Evolutionary conservation across 2,888 invertebrate genomes (phyloP).

Genomic region (Coelinius sp.): DNA sequence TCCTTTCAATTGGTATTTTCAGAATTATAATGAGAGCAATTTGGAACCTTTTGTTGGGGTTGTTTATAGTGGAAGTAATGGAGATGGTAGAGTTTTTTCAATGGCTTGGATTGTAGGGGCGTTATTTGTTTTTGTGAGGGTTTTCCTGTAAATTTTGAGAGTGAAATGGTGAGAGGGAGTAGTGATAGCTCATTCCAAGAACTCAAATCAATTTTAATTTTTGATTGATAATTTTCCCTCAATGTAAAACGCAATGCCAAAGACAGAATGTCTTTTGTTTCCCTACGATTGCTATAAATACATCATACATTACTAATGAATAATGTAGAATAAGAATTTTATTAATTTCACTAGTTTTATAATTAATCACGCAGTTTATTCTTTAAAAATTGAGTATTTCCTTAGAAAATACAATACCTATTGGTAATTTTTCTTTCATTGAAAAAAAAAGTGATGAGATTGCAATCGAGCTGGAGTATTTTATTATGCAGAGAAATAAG

Average conservation of each 20-base stretch:
- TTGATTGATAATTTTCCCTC: slow-evolving; percentile 8
- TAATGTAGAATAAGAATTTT: slow-evolving; percentile 13
- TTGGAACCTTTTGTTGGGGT: slow-evolving; percentile 72
- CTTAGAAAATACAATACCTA: slow-evolving; percentile 56
- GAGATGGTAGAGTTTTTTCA: background rate
- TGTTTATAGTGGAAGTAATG: slow-evolving; percentile 47
- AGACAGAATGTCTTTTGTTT: background rate
- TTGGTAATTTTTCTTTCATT: background rate
- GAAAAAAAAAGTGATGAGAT: slow-evolving; percentile 9
- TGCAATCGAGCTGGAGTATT: background rate
- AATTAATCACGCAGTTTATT: slow-evolving; percentile 49
- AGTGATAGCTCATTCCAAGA: background rate
- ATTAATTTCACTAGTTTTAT: slow-evolving; percentile 20
- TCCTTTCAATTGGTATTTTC: slow-evolving; percentile 87
- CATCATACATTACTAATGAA: slow-evolving; percentile 14
- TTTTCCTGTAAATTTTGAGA: too few species aligned
- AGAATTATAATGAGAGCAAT: slow-evolving; percentile 82
- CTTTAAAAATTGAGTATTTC: slow-evolving; percentile 42
- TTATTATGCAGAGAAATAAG: background rate
- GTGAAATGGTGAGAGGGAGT: background rate
- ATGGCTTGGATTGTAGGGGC: background rate
- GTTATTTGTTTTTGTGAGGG: background rate
- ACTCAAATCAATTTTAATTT: background rate
- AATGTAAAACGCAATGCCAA: slow-evolving; percentile 16
- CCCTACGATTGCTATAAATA: background rate